Evolutionary conservation across 2,888 invertebrate genomes (phyloP).

Genomic region (Diploptera punctata): DNA sequence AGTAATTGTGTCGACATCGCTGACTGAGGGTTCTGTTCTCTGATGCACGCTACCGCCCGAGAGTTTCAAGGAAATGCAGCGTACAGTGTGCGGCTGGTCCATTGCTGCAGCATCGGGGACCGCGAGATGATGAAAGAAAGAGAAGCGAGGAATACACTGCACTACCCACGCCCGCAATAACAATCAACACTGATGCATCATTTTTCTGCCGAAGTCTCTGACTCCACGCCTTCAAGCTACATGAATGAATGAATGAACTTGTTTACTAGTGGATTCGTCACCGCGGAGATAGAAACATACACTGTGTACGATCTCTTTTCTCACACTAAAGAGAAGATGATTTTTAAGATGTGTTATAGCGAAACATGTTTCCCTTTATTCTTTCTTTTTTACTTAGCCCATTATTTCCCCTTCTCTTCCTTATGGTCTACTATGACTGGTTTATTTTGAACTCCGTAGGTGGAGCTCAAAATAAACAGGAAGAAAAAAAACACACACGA

Average conservation of each 20-base stretch:
- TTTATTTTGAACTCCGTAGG: slow-evolving; percentile 14
- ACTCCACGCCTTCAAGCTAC: not conserved
- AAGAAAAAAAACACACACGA: not conserved
- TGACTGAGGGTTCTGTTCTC: not conserved
- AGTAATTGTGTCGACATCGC: not conserved
- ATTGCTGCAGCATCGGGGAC: not conserved
- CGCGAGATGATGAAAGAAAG: not conserved
- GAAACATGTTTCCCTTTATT: not conserved
- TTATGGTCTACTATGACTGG: slow-evolving; percentile 16
- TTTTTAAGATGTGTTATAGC: slow-evolving; percentile 17
- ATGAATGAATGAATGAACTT: not conserved
- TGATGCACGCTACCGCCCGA: slow-evolving; percentile 4
- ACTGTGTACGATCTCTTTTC: not conserved
- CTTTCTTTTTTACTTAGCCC: not conserved
- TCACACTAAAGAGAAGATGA: slow-evolving; percentile 8
- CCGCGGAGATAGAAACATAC: not conserved
- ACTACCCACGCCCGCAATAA: not conserved
- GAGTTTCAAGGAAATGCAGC: slow-evolving; percentile 1
- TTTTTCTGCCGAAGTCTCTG: slow-evolving; percentile 5
- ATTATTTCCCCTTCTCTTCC: slow-evolving; percentile 6
- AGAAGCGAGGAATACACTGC: not conserved
- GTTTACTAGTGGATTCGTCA: not conserved
- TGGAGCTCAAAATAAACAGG: slow-evolving; percentile 3
- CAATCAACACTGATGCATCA: slow-evolving; percentile 7
- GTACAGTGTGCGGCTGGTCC: not conserved